Conservation (phyloP, 2,888 invertebrate genomes). For the Epiblema foenella region DNA sequence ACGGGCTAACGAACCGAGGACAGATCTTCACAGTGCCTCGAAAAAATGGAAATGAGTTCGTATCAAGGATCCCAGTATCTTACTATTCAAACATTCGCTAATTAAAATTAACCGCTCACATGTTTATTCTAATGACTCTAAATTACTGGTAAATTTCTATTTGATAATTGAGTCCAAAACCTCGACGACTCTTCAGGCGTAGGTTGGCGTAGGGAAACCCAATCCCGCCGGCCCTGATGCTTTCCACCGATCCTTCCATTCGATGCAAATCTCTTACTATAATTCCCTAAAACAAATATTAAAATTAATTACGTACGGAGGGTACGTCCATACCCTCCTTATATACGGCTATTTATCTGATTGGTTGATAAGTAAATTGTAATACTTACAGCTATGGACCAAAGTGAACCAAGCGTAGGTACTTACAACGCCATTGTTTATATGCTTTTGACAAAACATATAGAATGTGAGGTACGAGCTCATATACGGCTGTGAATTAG, state of each 20-base stretch:
- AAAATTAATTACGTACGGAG: not conserved
- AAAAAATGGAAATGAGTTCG: slow-evolving; percentile 20
- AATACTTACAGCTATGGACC: not conserved
- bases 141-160: slow-evolving; percentile 65
- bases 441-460: not conserved
- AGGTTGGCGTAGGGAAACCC: slow-evolving; percentile 66
- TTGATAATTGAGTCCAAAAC: slow-evolving; percentile 62
- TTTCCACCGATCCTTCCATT: slow-evolving; percentile 53
- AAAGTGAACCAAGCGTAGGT: not conserved
- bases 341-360: not conserved
- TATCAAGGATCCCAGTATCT: slow-evolving; percentile 31
- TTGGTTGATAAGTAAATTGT: not conserved
- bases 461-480: too few relatives aligned
- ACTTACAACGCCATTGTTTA: not conserved
- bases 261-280: slow-evolving; percentile 65
- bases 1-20: not conserved
- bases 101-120: not conserved
- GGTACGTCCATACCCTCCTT: too few relatives aligned
- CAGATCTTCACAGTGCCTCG: slow-evolving; percentile 31
- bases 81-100: slow-evolving; percentile 25
- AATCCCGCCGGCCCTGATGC: slow-evolving; percentile 70
- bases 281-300: slow-evolving; percentile 61
- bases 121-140: not conserved
- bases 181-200: slow-evolving; percentile 68
- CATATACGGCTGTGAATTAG: not conserved